Evolutionary conservation across 1,140 invertebrate genomes (phyloP), one percentile per base, ranked within the genome.

Genomic region (Trissolcus basalis): DNA sequence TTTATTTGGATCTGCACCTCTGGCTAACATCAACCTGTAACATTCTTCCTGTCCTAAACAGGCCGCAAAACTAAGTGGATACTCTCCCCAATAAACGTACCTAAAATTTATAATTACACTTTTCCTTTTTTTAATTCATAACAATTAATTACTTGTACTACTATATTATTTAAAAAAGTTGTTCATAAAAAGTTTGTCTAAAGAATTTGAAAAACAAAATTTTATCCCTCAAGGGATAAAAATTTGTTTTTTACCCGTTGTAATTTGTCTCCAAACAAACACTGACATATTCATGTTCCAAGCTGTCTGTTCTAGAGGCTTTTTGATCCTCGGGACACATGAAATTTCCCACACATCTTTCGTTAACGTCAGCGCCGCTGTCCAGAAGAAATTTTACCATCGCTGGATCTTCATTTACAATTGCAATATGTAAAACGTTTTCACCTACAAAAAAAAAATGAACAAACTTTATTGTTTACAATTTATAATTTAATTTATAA

Each of bases 271-370:
- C 91, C 0, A 92, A 89, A 74, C 91, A 90, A 0, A 99, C 91
- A 77, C 94, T 94, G 13, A 98, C 95, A 91, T 94, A 96, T 88
- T 99, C 98, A 79, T 98, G 96, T 60, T 97, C 95, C 0, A 95
- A 83, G 0, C 92, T 95, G 86, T 99, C 97, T 0, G 90, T 90
- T 12, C 97, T 89, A 0, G 95, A 95, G 0, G 93, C 92, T 87
- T 99, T 99, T 87, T 99, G 97, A 87, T 99, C 98, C 87, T 99
- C 97, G 0, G 97, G 96, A 61, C 94, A 95, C 94, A 99, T 99
- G 81, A 99, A 99, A 79, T 95, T 97, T 0, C 98, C 98, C 75
- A 93, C 95, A 80, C 96, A 97, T 16, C 97, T 88, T 85, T 97
- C 95, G 78, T 98, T 93, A 36, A 96, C 93, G 84, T 99, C 93